Evolutionary conservation across 2,113 vertebrate species (phyloP).

Genomic region (Tragelaphus strepsiceros): DNA sequence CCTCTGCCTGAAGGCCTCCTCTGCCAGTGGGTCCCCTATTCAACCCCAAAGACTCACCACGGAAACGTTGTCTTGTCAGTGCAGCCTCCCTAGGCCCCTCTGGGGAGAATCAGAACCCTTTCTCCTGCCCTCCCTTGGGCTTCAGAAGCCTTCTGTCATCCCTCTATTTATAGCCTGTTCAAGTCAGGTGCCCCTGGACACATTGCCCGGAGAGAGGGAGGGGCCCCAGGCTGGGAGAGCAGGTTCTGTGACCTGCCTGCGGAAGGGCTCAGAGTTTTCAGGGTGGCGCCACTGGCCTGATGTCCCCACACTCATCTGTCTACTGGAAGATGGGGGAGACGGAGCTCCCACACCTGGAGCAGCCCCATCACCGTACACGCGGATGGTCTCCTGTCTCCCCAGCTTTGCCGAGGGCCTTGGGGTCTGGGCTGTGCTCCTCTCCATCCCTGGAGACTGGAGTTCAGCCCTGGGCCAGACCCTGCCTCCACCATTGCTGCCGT

Average conservation of each 20-base stretch:
- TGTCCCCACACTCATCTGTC: not conserved
- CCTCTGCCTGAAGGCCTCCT: not conserved
- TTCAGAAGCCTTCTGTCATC: constrained; percentile 59
- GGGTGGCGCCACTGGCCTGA: not conserved
- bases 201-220: not conserved
- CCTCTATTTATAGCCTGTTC: constrained; percentile 67
- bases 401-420: not conserved
- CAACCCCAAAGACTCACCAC: not conserved
- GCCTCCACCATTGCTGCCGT: too few species aligned
- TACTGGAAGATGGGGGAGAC: not conserved
- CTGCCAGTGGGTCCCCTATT: not conserved
- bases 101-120: not conserved
- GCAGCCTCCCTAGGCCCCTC: not conserved
- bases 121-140: constrained; percentile 28
- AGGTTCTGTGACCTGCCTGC: constrained; percentile 39
- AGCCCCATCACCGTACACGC: accelerated
- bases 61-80: not conserved
- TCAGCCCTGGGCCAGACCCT: not conserved
- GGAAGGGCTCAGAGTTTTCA: constrained; percentile 31
- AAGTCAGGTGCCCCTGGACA: constrained; percentile 66
- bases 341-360: not conserved
- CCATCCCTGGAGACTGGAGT: accelerated
- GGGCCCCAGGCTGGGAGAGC: constrained; percentile 23
- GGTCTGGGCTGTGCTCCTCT: not conserved
- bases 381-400: not conserved